These are phyloP conservation scores for Chymomyza procnemis DNA, from an alignment of 2,888 invertebrate genomes.

Conservation along the genomic window DNA sequence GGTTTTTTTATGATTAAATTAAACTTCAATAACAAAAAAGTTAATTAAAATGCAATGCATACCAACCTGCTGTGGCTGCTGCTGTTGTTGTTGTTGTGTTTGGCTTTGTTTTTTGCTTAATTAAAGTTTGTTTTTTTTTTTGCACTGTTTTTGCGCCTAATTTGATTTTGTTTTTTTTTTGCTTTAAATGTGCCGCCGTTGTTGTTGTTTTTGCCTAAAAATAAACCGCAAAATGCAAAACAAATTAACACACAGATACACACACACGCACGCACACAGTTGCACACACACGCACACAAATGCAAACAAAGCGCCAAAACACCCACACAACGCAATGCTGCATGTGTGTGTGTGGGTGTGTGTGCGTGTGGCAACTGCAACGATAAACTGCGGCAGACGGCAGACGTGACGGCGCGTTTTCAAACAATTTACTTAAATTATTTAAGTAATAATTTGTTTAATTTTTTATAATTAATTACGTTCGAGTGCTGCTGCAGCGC, in stretches of 20 bases:
- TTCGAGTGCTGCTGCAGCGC: background rate
- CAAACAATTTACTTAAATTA: background rate
- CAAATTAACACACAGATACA: background rate
- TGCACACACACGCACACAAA: background rate
- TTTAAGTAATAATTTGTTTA: background rate
- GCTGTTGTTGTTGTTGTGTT: background rate
- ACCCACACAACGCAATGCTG: background rate
- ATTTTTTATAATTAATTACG: too few species aligned
- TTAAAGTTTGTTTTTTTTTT: background rate
- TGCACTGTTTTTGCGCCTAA: background rate
- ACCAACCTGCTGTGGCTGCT: background rate
- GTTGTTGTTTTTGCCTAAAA: conserved; percentile 8
- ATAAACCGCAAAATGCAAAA: background rate
- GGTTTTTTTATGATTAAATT: too few species aligned
- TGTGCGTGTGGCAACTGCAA: too few species aligned
- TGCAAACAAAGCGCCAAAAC: background rate
- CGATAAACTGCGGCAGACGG: background rate
- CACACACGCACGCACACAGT: background rate
- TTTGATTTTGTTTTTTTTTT: background rate
- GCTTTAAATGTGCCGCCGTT: conserved; percentile 1
- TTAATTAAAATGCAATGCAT: background rate
- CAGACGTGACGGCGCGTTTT: too few species aligned
- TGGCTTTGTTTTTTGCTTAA: background rate
- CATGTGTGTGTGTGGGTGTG: background rate
- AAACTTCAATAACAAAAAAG: background rate